Base-by-base conservation (phyloP, 2,797 vertebrate species). In the Podarcis lilfordi region DNA sequence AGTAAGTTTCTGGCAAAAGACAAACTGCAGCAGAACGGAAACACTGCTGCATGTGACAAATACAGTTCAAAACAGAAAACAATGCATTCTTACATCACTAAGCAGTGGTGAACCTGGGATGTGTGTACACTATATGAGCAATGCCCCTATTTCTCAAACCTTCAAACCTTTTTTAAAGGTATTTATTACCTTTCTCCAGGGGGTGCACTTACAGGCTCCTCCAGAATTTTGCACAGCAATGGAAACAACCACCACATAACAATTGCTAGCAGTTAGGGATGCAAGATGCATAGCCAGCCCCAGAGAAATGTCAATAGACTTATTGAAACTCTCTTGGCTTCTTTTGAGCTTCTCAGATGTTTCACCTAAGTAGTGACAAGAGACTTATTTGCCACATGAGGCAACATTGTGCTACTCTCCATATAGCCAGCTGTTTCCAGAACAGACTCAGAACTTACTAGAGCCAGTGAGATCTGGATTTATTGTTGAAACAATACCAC, bases 51-150 rank as follows among this genome's bases (percentile, higher is more conserved):
- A 55, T 15, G 50, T 55, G 50, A 55, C 50, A 55, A 55, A 55
- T 55, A 55, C 50, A 55, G 50, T 50, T 3, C 50, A 50, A 50
- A 50, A 50, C 50, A 11, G 50, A 50, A 50, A 50, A 50, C 45
- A 50, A 50, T 50, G 10, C 43, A 43, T 43, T 43, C 8, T 43
- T 45, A 45, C 45, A 45, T 45, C 45, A 4, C 92, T 94, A 91
- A 68, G 9, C 75, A 10, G 17, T 15, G 19, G 59, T 15, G 59
- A 59, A 19, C 13, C 17, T 61, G 19, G 19, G 59, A 21, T 61
- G 59, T 61, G 15, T 61, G 59, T 61, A 61, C 59, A 61, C 59
- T 61, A 5, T 61, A 5, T 45, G 40, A 25, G 11, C 75, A 50
- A 37, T 77, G 45, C 37, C 2, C 13, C 23, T 43, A 25, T 76